These are phyloP conservation scores for Hypomecis punctinalis DNA, from an alignment of 2,888 invertebrate genomes.

Conservation along the genomic window DNA sequence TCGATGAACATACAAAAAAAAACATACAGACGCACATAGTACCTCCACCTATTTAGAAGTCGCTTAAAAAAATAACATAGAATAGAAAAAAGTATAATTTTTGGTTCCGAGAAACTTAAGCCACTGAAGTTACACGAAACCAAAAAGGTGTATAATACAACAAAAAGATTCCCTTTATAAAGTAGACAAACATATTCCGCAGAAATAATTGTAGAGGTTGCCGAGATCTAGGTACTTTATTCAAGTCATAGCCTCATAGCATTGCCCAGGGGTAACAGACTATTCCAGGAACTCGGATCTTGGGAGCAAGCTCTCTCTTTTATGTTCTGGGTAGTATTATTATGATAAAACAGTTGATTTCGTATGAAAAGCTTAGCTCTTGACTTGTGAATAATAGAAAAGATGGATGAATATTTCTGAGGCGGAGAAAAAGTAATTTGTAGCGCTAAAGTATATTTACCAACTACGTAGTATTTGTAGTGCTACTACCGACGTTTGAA, in stretches of 20 bases:
- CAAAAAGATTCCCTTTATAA: background rate
- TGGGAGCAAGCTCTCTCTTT: background rate
- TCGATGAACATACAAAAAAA: no score
- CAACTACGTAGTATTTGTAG: background rate
- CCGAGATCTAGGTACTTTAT: conserved; percentile 6
- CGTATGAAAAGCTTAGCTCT: conserved; percentile 6
- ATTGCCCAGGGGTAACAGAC: conserved; percentile 8
- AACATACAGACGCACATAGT: no score
- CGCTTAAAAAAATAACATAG: no score
- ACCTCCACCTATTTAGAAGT: no score
- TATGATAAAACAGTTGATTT: conserved; percentile 20
- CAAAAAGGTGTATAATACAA: background rate
- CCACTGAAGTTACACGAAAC: no score
- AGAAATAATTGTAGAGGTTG: conserved; percentile 5
- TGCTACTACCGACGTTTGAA: background rate
- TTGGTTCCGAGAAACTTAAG: no score
- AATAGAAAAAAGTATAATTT: no score
- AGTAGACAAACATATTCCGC: background rate
- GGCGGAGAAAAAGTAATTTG: background rate
- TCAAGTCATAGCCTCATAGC: conserved; percentile 1
- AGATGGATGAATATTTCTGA: conserved; percentile 1
- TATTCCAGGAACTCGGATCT: conserved; percentile 5
- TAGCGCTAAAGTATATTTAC: background rate
- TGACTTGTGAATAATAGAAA: conserved; percentile 23
- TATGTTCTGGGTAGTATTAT: conserved; percentile 6